Evolutionary conservation across 2,113 vertebrate species (phyloP), one percentile per base, ranked within the genome.

Genomic region (Ptilonorhynchus violaceus): DNA sequence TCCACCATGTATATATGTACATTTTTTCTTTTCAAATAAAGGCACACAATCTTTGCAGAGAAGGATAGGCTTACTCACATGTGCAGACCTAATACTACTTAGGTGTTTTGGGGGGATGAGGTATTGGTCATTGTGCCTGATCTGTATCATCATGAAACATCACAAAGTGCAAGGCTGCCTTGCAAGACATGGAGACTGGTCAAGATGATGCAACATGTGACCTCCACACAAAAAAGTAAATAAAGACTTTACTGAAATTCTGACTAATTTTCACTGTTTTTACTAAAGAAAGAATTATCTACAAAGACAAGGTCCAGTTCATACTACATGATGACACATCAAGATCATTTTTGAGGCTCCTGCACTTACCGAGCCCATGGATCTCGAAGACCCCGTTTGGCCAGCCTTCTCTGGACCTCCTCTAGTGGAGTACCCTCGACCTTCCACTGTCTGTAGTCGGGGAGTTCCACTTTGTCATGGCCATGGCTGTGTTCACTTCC

Each of bases 401-500:
- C 98, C 80, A 99, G 97, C 92, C 95, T 98, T 80, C 98, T 77
- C 96, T 99, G 98, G 24, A 99, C 98, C 16, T 95, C 74, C 95
- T 99, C 98, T 27, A 99, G 82, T 0, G 99, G 99, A 3, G 99
- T 99, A 24, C 99, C 99, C 81, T 99, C 98, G 11, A 97, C 80
- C 91, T 99, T 99, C 99, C 99, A 99, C 44, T 98, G 98, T 72
- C 76, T 98, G 92, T 98, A 98, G 97, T 99, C 99, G 0, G 99
- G 99, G 94, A 99, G 96, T 15, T 97, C 93, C 86, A 98, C 11
- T 93, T 99, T 99, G 77, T 92, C 78, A 47, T 81, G 89, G 75
- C 82, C 81, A 2, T 91, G 88, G 25, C 81, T 91, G 10, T 97
- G 96, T 20, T 99, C 98, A 86, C 98, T 98, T 59, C 98, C 97